Percentiles rank a stretch among this genome's conserved stretches.
phyloP scores from a whole-genome alignment of 1,140 invertebrate species.

The Drosophila baimaii region DNA sequence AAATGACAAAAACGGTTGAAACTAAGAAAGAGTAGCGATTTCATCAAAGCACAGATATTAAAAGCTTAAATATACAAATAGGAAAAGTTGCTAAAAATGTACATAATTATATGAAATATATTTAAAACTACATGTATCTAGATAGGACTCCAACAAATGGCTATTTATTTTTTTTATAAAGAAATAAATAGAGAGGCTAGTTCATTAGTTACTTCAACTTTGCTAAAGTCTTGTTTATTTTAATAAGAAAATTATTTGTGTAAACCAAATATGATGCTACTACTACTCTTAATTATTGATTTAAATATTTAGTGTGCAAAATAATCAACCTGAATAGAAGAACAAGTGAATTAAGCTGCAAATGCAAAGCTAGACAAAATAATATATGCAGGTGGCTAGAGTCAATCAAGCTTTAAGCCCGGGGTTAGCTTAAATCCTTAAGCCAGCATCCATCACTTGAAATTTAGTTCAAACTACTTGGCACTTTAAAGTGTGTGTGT shows the following conservation, averaged over 20 bases:
- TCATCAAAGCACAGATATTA: constrained; percentile 24
- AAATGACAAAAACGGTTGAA: constrained; percentile 1
- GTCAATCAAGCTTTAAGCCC: constrained; percentile 21
- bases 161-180: no score
- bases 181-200: no score
- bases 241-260: no score
- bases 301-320: not conserved
- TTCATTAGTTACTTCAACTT: no score
- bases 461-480: constrained; percentile 42
- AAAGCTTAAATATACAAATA: not conserved
- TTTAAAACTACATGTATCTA: no score
- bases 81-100: not conserved
- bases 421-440: constrained; percentile 18
- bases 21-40: constrained; percentile 4
- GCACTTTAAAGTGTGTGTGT: constrained; percentile 35
- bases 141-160: no score
- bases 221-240: no score
- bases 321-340: not conserved
- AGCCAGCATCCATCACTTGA: constrained; percentile 38
- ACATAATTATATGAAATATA: no score
- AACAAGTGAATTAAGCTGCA: not conserved
- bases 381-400: not conserved
- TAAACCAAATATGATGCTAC: no score
- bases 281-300: not conserved
- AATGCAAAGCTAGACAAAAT: not conserved